Evolutionary conservation across 2,113 vertebrate genomes (phyloP), one percentile per base, ranked within the genome.

Genomic region (Bungarus multicinctus): DNA sequence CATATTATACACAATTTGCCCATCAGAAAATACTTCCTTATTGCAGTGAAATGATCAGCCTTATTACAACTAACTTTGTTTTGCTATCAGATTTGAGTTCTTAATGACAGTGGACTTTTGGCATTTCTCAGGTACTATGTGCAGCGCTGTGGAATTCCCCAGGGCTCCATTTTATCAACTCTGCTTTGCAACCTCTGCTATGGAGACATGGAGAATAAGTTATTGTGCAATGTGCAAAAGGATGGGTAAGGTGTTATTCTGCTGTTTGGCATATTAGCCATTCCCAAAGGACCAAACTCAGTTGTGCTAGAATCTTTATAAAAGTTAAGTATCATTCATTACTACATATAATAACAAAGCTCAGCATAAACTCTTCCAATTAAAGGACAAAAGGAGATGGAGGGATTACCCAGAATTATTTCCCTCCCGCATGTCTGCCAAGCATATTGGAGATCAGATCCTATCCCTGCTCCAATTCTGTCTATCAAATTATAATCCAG

Each of bases 111-210:
- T 27, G 7, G 27, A 1, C 53, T 43, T 93, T 90, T 87, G 1
- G 69, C 91, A 30, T 94, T 89, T 96, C 39, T 4, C 94, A 99
- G 99, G 95, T 98, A 95, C 60, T 99, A 98, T 55, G 87, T 98
- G 52, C 99, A 99, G 95, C 96, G 97, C 89, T 97, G 97, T 96
- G 99, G 99, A 87, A 97, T 99, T 95, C 99, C 99, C 0, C 99
- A 99, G 95, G 99, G 99, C 27, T 99, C 98, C 0, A 97, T 98
- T 0, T 97, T 99, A 90, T 99, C 99, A 86, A 97, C 98, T 5
- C 97, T 99, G 93, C 98, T 99, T 39, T 99, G 99, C 97, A 99
- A 98, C 43, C 96, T 99, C 50, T 99, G 98, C 95, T 99, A 99
- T 0, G 99, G 98, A 43, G 98, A 99, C 96, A 99, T 99, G 99